Evolutionary conservation across 2,113 vertebrate genomes (phyloP), one percentile per base, ranked within the genome.

Genomic region (Silurus meridionalis): DNA sequence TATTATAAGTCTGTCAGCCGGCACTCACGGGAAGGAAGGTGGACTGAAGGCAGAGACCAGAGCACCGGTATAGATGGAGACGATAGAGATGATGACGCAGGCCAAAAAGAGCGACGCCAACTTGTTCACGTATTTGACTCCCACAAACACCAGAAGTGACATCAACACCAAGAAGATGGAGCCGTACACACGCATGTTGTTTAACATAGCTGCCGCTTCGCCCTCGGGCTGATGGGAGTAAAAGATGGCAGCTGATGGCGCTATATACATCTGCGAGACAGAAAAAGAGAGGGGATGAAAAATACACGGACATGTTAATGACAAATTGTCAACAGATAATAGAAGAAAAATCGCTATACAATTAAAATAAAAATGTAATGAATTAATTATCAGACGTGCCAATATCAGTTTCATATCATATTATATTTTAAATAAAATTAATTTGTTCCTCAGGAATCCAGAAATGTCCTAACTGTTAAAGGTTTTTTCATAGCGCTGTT

Each of bases 171-270:
- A 93, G 87, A 95, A 97, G 89, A 96, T 93, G 11, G 96, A 95
- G 91, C 97, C 97, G 64, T 98, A 98, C 15, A 98, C 92, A 0
- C 97, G 95, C 97, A 98, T 97, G 93, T 97, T 97, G 90, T 98
- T 98, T 85, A 98, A 89, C 96, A 96, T 95, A 88, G 96, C 96
- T 1, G 94, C 95, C 1, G 94, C 93, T 58, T 96, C 95, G 5
- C 95, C 96, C 37, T 95, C 92, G 0, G 89, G 92, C 10, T 92
- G 84, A 0, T 92, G 85, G 0, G 95, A 91, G 19, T 78, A 88
- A 81, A 98, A 97, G 83, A 98, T 96, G 83, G 96, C 96, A 0
- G 95, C 96, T 23, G 92, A 86, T 0, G 97, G 97, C 1, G 93
- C 91, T 0, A 98, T 97, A 90, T 97, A 97, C 85, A 96, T 93